These are phyloP conservation scores for Sebastes trivittatus DNA, from an alignment of 2,797 vertebrate species.

Conservation along the genomic window DNA sequence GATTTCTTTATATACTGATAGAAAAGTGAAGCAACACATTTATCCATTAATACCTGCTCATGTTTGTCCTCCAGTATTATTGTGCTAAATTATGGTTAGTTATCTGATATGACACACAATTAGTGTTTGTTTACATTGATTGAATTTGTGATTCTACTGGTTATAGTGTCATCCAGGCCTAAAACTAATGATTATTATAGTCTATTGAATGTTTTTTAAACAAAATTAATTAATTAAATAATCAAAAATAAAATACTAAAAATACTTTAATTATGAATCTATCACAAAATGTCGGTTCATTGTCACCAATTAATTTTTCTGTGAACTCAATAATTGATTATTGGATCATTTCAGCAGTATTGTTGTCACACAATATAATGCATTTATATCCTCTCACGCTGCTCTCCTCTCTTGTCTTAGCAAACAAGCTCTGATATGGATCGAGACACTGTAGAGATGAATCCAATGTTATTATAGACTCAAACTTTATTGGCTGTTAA, in stretches of 20 bases:
- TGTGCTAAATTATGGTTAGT: constrained; percentile 5
- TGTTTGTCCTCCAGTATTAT: background rate
- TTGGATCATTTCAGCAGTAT: background rate
- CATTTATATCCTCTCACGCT: background rate
- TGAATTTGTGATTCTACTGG: background rate
- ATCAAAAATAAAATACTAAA: too few relatives aligned
- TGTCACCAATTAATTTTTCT: background rate
- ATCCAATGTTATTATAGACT: background rate
- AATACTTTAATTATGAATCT: background rate
- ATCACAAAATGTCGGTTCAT: background rate
- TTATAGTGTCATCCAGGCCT: background rate
- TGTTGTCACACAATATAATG: background rate
- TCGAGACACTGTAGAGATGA: background rate
- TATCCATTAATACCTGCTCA: constrained; percentile 29
- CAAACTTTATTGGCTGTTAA: background rate
- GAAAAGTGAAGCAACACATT: constrained; percentile 34
- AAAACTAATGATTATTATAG: background rate
- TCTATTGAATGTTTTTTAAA: background rate
- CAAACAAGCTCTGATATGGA: background rate
- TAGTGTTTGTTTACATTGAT: constrained; percentile 5
- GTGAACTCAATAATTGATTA: background rate
- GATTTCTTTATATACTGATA: constrained; percentile 28
- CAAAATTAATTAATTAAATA: background rate
- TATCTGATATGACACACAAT: background rate
- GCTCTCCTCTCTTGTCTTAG: background rate